A percentile compares a stretch with the other conserved stretches of the same genome.
These are phyloP conservation scores for Tadarida brasiliensis DNA, from an alignment of 2,797 vertebrate genomes.

Conservation along the genomic window DNA sequence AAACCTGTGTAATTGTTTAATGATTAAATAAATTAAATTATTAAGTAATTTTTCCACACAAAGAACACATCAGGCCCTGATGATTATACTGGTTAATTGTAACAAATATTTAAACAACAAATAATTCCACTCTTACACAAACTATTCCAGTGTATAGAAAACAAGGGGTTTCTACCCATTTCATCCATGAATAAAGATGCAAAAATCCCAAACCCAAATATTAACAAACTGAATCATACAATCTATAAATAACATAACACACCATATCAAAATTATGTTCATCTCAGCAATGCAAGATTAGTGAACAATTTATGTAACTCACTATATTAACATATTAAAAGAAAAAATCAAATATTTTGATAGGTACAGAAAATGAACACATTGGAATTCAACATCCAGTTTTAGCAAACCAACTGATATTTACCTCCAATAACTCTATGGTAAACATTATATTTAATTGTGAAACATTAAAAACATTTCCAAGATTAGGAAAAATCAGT, in stretches of 20 bases:
- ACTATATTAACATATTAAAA: background rate
- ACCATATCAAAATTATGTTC: background rate
- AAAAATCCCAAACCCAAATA: background rate
- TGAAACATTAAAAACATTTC: background rate
- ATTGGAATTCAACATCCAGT: slow-evolving; percentile 19
- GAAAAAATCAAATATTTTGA: background rate
- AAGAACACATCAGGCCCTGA: background rate
- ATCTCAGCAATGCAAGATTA: background rate
- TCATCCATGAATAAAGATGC: background rate
- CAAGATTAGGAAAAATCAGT: background rate
- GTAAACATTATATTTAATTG: background rate
- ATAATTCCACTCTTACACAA: background rate
- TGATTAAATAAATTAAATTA: background rate
- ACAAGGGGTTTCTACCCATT: background rate
- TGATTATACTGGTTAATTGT: background rate
- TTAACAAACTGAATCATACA: background rate
- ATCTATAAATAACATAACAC: background rate
- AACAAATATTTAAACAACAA: background rate
- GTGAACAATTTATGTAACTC: background rate
- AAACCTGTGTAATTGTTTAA: background rate
- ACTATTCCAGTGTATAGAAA: background rate
- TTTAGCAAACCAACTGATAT: background rate
- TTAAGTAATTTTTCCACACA: background rate
- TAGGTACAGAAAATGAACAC: background rate
- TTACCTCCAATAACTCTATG: background rate